These are phyloP conservation scores for Schlechtendalia chinensis DNA, from an alignment of 1,140 invertebrate genomes.

Conservation along the genomic window DNA sequence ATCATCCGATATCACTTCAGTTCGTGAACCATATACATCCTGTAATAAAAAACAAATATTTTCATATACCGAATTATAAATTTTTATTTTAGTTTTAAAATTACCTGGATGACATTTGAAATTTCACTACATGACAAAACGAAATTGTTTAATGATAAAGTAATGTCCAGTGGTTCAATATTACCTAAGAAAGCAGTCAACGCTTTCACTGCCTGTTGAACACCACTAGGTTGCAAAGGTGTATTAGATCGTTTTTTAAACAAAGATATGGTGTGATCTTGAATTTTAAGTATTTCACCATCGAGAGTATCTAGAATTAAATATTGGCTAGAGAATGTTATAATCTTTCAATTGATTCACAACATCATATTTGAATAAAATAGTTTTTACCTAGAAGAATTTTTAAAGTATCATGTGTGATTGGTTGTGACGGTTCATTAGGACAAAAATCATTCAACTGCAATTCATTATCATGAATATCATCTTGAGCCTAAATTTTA, in stretches of 20 bases:
- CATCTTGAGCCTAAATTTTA: slow-evolving; percentile 65
- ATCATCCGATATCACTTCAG: slow-evolving; percentile 59
- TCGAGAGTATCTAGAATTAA: slow-evolving; percentile 70
- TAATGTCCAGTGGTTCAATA: slow-evolving; percentile 82
- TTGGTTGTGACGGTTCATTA: slow-evolving; percentile 67
- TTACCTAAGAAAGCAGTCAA: slow-evolving; percentile 83
- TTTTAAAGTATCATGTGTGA: slow-evolving; percentile 74
- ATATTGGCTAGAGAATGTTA: slow-evolving; percentile 36
- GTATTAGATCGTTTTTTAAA: slow-evolving; percentile 58
- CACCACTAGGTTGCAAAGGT: slow-evolving; percentile 62
- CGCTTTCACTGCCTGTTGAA: slow-evolving; percentile 87
- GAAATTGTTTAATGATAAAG: slow-evolving; percentile 70
- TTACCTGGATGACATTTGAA: slow-evolving; percentile 51
- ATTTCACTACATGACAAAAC: slow-evolving; percentile 63
- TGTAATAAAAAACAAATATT: background rate
- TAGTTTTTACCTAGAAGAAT: slow-evolving; percentile 68
- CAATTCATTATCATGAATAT: slow-evolving; percentile 68
- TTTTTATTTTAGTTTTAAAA: background rate
- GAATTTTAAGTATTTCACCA: slow-evolving; percentile 74
- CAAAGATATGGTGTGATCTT: slow-evolving; percentile 51
- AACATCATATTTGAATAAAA: background rate
- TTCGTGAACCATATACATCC: slow-evolving; percentile 52
- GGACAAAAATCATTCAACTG: slow-evolving; percentile 74
- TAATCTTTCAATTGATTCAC: background rate
- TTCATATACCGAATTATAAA: background rate